Conservation (phyloP, 2,888 invertebrate species). For the Cheilosia vulpina region DNA sequence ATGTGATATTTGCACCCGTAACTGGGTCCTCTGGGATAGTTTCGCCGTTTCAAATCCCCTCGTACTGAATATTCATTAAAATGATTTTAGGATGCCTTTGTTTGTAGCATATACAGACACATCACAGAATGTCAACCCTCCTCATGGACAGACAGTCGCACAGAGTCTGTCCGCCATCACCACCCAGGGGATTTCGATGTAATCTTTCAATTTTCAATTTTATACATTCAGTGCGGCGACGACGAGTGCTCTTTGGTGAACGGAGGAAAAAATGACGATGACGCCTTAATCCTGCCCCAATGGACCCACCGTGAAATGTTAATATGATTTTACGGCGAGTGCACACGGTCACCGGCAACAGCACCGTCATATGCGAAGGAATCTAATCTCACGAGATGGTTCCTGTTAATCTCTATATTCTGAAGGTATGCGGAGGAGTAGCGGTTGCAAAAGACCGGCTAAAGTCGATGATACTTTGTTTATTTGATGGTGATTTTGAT, state of each 20-base stretch:
- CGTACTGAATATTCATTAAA: constrained; percentile 69
- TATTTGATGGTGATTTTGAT: too few species aligned
- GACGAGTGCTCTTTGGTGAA: not conserved
- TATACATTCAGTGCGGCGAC: constrained; percentile 29
- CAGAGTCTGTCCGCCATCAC: constrained; percentile 12
- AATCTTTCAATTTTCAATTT: constrained; percentile 74
- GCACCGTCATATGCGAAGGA: constrained; percentile 29
- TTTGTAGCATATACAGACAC: constrained; percentile 17
- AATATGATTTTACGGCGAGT: constrained; percentile 61
- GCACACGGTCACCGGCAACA: constrained; percentile 33
- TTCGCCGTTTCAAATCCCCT: constrained; percentile 10
- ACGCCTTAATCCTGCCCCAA: constrained; percentile 9
- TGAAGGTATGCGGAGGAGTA: too few species aligned
- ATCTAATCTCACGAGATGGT: constrained; percentile 34
- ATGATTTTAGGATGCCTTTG: constrained; percentile 39
- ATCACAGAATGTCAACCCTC: constrained; percentile 43
- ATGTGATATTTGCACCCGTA: constrained; percentile 43
- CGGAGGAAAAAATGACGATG: not conserved
- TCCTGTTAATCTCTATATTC: constrained; percentile 14
- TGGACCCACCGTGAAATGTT: constrained; percentile 37
- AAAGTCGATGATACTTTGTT: too few species aligned
- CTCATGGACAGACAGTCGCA: constrained; percentile 27
- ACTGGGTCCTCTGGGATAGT: constrained; percentile 20
- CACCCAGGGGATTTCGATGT: constrained; percentile 58
- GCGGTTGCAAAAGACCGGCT: too few species aligned